A percentile compares a stretch with the other conserved stretches of the same genome.
Evolutionary conservation across 2,113 vertebrate genomes (phyloP).

Genomic region (Calyptommatus sinebrachiatus): DNA sequence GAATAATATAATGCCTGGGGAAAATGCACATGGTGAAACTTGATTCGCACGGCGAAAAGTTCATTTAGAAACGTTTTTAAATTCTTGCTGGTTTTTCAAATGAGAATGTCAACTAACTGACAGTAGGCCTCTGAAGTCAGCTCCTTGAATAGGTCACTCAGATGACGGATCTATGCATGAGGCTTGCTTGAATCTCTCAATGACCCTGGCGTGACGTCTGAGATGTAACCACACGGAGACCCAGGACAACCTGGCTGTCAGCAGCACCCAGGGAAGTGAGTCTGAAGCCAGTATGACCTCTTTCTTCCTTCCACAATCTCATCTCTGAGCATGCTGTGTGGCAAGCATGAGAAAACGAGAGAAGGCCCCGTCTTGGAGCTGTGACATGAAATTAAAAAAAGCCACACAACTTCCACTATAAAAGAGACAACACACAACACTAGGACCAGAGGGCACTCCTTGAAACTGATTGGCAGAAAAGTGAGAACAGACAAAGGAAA

Average conservation of each 20-base stretch:
- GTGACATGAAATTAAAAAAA: background rate
- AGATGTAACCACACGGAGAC: slow-evolving; percentile 2
- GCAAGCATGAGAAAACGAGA: background rate
- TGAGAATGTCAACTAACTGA: no score
- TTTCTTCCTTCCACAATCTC: background rate
- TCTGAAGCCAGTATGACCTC: background rate
- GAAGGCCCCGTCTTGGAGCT: slow-evolving; percentile 25
- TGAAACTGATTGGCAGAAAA: no score
- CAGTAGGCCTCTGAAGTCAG: no score
- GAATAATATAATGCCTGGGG: no score
- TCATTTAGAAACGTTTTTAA: no score
- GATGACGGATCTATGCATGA: background rate
- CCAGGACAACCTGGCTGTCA: slow-evolving; percentile 5
- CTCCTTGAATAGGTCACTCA: background rate
- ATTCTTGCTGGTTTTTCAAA: no score
- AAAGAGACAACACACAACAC: no score
- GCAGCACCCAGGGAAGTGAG: background rate
- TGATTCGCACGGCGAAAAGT: no score
- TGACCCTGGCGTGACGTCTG: slow-evolving; percentile 18
- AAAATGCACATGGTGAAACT: no score
- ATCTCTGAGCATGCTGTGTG: background rate
- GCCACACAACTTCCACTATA: no score
- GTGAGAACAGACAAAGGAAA: no score
- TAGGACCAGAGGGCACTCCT: no score
- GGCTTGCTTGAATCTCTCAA: background rate